Percentiles rank a stretch among this genome's conserved stretches.
Evolutionary conservation across 2,113 vertebrate genomes (phyloP).

Genomic region (Telmatochromis sp.): DNA sequence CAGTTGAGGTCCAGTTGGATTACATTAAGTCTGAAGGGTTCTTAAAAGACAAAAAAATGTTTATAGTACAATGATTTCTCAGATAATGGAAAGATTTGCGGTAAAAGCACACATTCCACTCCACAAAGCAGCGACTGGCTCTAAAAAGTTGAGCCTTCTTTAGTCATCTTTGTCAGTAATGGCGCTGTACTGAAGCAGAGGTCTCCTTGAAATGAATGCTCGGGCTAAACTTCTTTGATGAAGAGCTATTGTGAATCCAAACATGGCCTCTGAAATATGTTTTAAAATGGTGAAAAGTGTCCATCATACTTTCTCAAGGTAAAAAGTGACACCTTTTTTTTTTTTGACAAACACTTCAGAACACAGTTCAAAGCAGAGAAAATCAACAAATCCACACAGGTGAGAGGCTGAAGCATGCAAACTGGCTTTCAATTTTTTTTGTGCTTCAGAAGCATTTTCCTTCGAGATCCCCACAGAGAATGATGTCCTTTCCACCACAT

Average conservation of each 20-base stretch:
- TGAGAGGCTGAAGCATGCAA: background rate
- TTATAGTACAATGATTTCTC: background rate
- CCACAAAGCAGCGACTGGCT: background rate
- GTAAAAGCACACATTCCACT: background rate
- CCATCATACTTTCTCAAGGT: background rate
- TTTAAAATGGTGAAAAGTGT: background rate
- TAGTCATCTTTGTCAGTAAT: background rate
- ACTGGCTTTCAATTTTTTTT: background rate
- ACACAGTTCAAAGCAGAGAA: background rate
- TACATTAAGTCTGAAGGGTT: background rate
- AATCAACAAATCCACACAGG: background rate
- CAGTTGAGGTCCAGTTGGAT: background rate
- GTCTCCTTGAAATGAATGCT: background rate
- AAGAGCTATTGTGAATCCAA: background rate
- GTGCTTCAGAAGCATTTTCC: background rate
- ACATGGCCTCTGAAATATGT: background rate
- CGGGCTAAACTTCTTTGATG: background rate
- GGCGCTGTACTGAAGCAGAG: background rate
- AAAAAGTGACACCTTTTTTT: background rate
- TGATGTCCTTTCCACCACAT: background rate
- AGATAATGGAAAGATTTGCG: background rate
- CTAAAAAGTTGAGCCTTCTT: background rate
- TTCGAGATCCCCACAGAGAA: background rate
- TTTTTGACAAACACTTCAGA: background rate
- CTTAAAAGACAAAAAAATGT: accelerated